A percentile compares a stretch with the other conserved stretches of the same genome.
Conservation (phyloP, 2,888 invertebrate species). For the Lapara coniferarum region DNA sequence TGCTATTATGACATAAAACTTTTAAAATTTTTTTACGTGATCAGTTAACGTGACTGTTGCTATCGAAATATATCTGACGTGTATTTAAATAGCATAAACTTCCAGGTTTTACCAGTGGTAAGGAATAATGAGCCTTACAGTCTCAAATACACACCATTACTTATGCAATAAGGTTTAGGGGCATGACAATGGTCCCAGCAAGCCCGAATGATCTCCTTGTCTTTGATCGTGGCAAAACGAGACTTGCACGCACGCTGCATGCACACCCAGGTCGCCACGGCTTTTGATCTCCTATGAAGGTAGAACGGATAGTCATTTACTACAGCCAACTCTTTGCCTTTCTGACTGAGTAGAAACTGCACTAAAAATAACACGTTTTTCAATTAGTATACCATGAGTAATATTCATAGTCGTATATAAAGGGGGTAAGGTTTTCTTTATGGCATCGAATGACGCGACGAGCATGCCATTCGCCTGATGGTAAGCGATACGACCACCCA, state of each 20-base stretch:
- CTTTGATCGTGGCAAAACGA: slow-evolving; percentile 30
- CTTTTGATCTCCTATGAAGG: slow-evolving; percentile 17
- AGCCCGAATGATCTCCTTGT: background rate
- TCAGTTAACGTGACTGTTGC: no score
- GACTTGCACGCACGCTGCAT: slow-evolving; percentile 33
- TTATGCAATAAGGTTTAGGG: slow-evolving; percentile 25
- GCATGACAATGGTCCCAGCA: slow-evolving; percentile 33
- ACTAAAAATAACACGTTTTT: slow-evolving; percentile 35
- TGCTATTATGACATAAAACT: no score
- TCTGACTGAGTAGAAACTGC: slow-evolving; percentile 32
- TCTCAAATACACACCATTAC: background rate
- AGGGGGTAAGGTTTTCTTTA: no score
- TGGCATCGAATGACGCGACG: no score
- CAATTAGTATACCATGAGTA: no score
- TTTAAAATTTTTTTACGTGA: no score
- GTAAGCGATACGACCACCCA: no score
- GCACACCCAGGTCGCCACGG: slow-evolving; percentile 32
- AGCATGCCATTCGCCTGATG: no score
- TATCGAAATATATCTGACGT: no score
- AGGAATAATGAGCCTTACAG: background rate
- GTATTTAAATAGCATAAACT: no score
- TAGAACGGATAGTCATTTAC: slow-evolving; percentile 36
- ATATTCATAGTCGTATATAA: no score
- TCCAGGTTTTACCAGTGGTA: no score
- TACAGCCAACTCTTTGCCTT: slow-evolving; percentile 37